These are phyloP conservation scores for Conger conger DNA, from an alignment of 2,113 vertebrate species.

Conservation along the genomic window DNA sequence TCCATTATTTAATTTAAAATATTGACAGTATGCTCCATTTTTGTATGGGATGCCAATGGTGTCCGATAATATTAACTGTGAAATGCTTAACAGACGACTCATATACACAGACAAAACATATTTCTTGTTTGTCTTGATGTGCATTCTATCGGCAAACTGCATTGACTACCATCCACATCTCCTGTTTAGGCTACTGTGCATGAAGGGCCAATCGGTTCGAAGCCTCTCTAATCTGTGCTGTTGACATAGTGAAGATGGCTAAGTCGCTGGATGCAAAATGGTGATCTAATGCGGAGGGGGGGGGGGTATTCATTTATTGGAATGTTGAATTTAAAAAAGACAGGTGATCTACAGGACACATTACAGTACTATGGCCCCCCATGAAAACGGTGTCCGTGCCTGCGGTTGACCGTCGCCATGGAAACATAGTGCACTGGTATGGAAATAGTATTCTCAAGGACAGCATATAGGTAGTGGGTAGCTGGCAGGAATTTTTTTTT, in stretches of 20 bases:
- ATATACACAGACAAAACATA: no score
- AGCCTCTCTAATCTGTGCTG: background rate
- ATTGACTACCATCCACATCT: background rate
- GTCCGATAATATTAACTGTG: no score
- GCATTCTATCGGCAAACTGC: background rate
- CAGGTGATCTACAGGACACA: background rate
- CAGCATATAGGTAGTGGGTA: background rate
- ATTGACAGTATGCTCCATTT: no score
- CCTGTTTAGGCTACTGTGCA: background rate
- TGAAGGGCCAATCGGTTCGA: background rate
- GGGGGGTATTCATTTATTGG: background rate
- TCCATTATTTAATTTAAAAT: no score
- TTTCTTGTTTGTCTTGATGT: no score
- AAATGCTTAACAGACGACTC: no score
- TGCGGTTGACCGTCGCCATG: constrained; percentile 24
- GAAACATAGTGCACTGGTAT: constrained; percentile 15
- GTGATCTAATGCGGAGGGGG: background rate
- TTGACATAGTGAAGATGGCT: background rate
- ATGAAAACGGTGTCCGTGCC: background rate
- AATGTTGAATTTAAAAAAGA: background rate
- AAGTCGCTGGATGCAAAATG: background rate
- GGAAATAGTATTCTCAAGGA: constrained; percentile 6
- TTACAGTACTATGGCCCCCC: background rate
- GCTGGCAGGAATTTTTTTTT: background rate
- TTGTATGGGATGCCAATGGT: no score